Evolutionary conservation across 2,113 vertebrate genomes (phyloP), one percentile per base, ranked within the genome.

Genomic region (Brachirus orientalis): DNA sequence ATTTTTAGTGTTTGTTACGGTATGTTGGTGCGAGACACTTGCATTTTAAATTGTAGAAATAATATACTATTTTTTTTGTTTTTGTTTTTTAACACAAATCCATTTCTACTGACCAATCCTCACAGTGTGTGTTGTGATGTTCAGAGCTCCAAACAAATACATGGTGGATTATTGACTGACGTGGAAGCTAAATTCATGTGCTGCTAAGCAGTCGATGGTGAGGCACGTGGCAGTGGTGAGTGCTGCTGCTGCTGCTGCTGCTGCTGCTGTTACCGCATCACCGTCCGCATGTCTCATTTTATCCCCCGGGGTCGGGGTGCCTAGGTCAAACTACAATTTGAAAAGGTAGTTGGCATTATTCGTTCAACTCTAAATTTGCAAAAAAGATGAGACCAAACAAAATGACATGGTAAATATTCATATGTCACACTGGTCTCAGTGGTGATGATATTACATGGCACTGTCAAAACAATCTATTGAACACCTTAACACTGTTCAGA

Each of bases 161-260:
- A 52, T 70, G 71, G 70, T 46, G 4, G 59, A 18, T 54, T 80
- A 86, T 88, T 85, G 85, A 85, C 75, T 72, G 22, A 70, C 45
- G 67, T 65, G 51, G 56, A 80, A 61, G 77, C 79, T 63, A 80
- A 83, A 86, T 86, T 84, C 68, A 83, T 87, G 54, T 67, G 81
- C 40, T 72, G 84, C 53, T 36, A 58, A 80, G 72, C 79, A 47
- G 73, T 89, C 85, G 8, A 89, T 87, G 57, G 18, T 0, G 60
- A 17, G 13, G 66, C 87, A 90, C 77, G 82, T 87, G 85, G 80
- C 82, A 16, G 44, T 16, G 57, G 47, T 36, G 78, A 79, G 80
- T 78, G 76, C 58, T 52, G 74, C 55, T 18, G 45, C 20, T 1
- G 19, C 58, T 28, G 28, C 28, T 28, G 28, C 28, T 28, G 28